Conservation (phyloP, 2,888 invertebrate genomes). For the Drosophila cracens region DNA sequence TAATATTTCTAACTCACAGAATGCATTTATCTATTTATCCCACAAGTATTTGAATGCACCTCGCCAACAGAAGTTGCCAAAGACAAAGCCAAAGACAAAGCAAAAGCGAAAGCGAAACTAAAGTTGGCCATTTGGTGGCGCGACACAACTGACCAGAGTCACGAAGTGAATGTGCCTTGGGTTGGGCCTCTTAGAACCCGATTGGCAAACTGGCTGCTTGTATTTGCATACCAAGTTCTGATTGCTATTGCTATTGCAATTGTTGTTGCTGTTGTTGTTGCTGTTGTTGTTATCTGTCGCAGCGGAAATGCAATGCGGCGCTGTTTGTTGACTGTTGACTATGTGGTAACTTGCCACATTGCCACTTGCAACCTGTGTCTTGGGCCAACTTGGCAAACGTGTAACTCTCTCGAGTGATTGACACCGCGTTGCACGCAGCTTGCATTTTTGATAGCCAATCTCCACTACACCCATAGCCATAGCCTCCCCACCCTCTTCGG, state of each 20-base stretch:
- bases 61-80: conserved; percentile 19
- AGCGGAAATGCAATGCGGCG: conserved; percentile 72
- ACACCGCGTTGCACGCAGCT: conserved; percentile 72
- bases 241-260: conserved; percentile 12
- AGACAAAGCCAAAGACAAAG: conserved; percentile 17
- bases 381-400: conserved; percentile 12
- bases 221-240: conserved; percentile 67
- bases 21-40: neutral
- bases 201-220: conserved; percentile 22
- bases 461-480: neutral
- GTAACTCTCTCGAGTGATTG: conserved; percentile 56
- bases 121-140: conserved; percentile 24
- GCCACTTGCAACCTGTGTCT: conserved; percentile 36
- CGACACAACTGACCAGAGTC: conserved; percentile 62
- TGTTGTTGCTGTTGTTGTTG: neutral
- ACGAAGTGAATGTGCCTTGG: conserved; percentile 63
- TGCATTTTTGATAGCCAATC: conserved; percentile 62
- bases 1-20: neutral
- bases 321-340: conserved; percentile 36
- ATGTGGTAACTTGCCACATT: conserved; percentile 39
- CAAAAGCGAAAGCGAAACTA: conserved; percentile 55
- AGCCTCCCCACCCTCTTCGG: neutral
- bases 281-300: conserved; percentile 62
- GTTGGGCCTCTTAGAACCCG: conserved; percentile 41
- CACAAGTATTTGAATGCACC: conserved; percentile 23